A percentile compares a stretch with the other conserved stretches of the same genome.
Evolutionary conservation across 2,888 invertebrate genomes (phyloP).

Genomic region (Noctua comes): DNA sequence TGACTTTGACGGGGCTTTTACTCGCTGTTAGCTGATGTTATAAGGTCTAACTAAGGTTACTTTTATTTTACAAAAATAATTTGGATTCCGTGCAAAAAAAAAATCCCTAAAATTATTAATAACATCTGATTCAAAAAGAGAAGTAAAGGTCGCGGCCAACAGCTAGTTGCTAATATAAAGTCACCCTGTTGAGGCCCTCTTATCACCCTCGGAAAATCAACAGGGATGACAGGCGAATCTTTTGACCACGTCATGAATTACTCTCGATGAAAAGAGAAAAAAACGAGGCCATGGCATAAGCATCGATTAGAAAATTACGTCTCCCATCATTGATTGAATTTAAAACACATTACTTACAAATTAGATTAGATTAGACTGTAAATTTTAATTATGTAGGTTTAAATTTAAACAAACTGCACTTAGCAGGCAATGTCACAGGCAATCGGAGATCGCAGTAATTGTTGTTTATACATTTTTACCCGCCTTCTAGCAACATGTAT

Average conservation of each 20-base stretch:
- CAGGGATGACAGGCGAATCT: background rate
- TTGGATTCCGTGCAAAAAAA: no score
- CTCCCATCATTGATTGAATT: background rate
- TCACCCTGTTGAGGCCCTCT: background rate
- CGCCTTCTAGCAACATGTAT: background rate
- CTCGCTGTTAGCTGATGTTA: no score
- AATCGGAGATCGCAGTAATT: background rate
- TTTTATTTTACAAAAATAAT: no score
- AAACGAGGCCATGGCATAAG: background rate
- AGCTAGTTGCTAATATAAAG: background rate
- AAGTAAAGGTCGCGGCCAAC: no score
- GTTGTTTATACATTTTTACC: background rate
- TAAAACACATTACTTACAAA: background rate
- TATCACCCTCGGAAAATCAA: background rate
- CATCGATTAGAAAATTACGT: background rate
- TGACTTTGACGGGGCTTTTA: no score
- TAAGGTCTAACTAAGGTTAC: no score
- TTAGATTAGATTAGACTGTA: background rate
- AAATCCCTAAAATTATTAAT: no score
- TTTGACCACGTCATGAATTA: background rate
- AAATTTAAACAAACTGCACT: background rate
- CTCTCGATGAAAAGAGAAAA: background rate
- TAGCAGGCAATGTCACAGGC: background rate
- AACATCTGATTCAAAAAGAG: no score
- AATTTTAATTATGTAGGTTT: background rate